These are phyloP conservation scores for Tipula helvola DNA, from an alignment of 2,888 invertebrate genomes.

Conservation along the genomic window DNA sequence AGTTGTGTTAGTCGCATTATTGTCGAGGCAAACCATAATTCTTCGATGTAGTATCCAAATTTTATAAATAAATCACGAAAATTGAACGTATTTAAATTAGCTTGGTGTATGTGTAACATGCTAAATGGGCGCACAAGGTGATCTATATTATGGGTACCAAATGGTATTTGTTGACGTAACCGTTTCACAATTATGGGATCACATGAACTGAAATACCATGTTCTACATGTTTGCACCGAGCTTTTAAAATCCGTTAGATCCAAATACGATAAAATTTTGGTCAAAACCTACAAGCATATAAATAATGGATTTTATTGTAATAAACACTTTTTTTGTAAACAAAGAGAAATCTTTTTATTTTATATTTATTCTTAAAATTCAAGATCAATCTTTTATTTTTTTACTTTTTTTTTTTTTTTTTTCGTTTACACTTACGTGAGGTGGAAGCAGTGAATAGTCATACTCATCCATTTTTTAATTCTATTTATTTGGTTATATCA, in stretches of 20 bases:
- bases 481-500: neutral
- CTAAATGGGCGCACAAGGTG: neutral
- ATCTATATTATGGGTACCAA: neutral
- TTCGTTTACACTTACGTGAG: neutral
- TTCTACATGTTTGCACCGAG: neutral
- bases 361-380: neutral
- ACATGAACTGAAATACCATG: neutral
- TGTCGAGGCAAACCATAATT: neutral
- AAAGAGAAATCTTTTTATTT: neutral
- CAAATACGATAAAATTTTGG: neutral
- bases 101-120: neutral
- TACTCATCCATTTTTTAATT: neutral
- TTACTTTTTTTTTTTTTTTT: neutral
- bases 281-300: neutral
- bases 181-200: neutral
- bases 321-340: neutral
- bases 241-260: neutral
- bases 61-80: conserved; percentile 4
- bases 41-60: neutral
- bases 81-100: neutral
- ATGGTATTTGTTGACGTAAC: neutral
- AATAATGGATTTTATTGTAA: neutral
- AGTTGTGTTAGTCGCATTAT: neutral
- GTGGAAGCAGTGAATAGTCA: neutral
- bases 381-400: neutral